These are phyloP conservation scores for Poeciliopsis gracilis DNA, from an alignment of 2,797 vertebrate genomes.

Conservation along the genomic window DNA sequence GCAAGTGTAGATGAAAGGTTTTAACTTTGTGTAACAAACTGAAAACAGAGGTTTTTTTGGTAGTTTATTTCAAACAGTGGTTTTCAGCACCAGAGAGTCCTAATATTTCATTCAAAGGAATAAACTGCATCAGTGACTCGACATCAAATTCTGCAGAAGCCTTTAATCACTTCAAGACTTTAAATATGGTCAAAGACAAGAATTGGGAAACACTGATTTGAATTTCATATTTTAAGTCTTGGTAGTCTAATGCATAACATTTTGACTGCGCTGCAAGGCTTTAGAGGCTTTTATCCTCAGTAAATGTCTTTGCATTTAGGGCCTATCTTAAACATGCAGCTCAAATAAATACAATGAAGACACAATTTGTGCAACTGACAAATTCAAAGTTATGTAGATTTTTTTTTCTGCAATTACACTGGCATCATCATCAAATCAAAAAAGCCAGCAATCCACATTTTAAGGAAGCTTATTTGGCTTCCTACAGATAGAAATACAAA, in stretches of 20 bases:
- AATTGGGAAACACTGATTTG: not conserved
- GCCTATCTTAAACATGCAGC: not conserved
- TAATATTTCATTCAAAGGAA: not conserved
- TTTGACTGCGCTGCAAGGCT: not conserved
- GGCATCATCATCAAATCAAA: not conserved
- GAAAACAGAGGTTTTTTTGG: not conserved
- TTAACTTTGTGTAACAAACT: not conserved
- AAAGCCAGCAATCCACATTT: slow-evolving; percentile 1
- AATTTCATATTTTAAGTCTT: not conserved
- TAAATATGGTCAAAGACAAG: not conserved
- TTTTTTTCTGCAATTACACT: not conserved
- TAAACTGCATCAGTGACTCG: not conserved
- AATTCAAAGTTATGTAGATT: not conserved
- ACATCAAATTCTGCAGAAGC: not conserved
- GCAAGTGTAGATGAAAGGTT: not conserved
- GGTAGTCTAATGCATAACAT: not conserved
- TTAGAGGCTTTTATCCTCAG: not conserved
- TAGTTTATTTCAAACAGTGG: not conserved
- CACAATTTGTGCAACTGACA: not conserved
- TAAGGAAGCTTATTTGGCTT: slow-evolving; percentile 12
- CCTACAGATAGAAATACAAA: slow-evolving; percentile 1
- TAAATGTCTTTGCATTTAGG: not conserved
- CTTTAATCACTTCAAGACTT: not conserved
- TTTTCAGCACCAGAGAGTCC: not conserved
- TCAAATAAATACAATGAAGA: not conserved